These are phyloP conservation scores for Podarcis cretensis DNA, from an alignment of 2,113 vertebrate genomes.

Conservation along the genomic window DNA sequence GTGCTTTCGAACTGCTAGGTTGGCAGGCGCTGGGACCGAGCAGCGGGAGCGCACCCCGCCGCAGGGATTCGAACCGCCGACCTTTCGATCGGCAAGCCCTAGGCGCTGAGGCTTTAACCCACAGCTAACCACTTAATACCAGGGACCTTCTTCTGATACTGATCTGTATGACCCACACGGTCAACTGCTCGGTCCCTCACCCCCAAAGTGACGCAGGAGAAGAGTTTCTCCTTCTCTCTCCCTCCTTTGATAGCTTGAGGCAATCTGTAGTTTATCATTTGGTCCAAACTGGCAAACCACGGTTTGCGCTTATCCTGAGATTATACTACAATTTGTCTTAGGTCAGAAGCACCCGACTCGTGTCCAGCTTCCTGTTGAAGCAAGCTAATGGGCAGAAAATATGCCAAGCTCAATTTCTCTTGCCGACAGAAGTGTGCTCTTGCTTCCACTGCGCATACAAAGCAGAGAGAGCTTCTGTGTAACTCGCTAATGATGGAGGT, in stretches of 20 bases:
- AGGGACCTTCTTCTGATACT: too few species aligned
- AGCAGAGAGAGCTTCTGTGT: neutral
- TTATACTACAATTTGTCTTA: neutral
- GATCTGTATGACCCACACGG: neutral
- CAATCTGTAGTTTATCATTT: neutral
- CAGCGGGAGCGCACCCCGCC: too few species aligned
- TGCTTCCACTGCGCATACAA: neutral
- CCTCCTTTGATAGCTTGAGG: neutral
- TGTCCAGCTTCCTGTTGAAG: neutral
- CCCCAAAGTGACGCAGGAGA: neutral
- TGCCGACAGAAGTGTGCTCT: neutral
- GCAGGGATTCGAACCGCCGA: too few species aligned
- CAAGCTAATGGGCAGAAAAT: neutral
- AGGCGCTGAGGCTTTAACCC: too few species aligned
- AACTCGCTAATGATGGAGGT: neutral
- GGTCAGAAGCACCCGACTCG: neutral
- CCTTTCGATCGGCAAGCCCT: too few species aligned
- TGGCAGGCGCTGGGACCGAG: too few species aligned
- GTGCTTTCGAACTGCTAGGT: too few species aligned
- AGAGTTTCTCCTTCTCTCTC: neutral
- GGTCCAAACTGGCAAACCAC: neutral
- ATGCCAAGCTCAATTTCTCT: neutral
- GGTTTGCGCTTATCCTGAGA: neutral
- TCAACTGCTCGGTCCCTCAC: neutral
- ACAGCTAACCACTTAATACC: neutral